Evolutionary conservation across 2,797 vertebrate genomes (phyloP), one percentile per base, ranked within the genome.

Genomic region (Okamejei kenojei): DNA sequence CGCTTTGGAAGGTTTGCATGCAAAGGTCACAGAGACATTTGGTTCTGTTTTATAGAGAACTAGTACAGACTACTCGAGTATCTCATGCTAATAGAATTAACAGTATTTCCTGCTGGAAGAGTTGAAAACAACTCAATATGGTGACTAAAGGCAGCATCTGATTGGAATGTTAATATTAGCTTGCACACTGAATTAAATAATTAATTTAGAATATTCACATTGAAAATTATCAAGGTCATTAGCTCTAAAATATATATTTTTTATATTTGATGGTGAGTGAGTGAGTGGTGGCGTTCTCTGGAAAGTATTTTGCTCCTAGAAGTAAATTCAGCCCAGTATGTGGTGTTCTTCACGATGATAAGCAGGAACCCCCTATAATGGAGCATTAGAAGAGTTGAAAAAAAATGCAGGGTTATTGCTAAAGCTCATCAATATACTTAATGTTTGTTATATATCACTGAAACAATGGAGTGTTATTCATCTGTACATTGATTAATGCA

Each of bases 71-170:
- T 84, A 11, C 11, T 82, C 21, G 7, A 58, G 45, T 23, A 58
- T 54, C 45, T 63, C 58, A 26, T 84, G 82, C 82, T 84, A 58
- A 29, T 84, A 84, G 61, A 84, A 63, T 84, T 84, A n/a, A 84
- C 54, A 63, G 74, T 77, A 9, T 77, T 2, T 29, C 45, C 13
- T 63, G 82, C 58, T 63, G 58, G 58, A 63, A 61, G 11, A 84
- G 58, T 54, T 63, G 29, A 26, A 54, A 84, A 13, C 82, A 84
- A 63, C 54, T 61, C 11, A n/a, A 9, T 84, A 11, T 58, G 61
- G 26, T n/a, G 61, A 63, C 15, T 6, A 0, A 11, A 29, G 58
- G 82, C 13, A 63, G 10, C 15, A 11, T 21, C 82, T 86, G 26
- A 86, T 32, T 61, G 11, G 54, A 63, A 86, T 63, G 61, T 61